Evolutionary conservation across 2,797 vertebrate species (phyloP), one percentile per base, ranked within the genome.

Genomic region (Kryptolebias ocellatus): DNA sequence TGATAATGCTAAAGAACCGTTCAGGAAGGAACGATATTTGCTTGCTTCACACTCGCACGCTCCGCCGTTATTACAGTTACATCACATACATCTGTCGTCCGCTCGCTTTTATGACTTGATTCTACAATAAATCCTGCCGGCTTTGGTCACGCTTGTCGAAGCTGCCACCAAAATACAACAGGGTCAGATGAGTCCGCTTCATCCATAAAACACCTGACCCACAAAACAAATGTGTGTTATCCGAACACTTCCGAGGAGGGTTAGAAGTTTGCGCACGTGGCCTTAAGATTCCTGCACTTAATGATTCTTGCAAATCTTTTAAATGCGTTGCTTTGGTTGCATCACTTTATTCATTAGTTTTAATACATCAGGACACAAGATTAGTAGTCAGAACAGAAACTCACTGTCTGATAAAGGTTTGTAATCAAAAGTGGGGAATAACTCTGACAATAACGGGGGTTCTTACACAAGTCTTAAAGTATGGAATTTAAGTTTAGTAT

Each of bases 121-220:
- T 16, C 9, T 44, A 46, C 60, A 54, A 64, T 76, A 70, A 68
- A 78, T 61, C 34, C 20, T 27, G 14, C 9, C 27, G 80, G 62
- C 70, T 76, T 72, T 70, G 52, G 7, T 20, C 34, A 27, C 24
- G n/a, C 53, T 17, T 12, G 17, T 29, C n/a, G 42, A 39, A 39
- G 37, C 37, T 39, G 37, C 37, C 37, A 10, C 37, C 37, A 39
- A 51, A 71, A 62, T 34, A 16, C 20, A 54, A 31, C 56, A 39
- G 31, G 39, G 20, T 61, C n/a, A 37, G 11, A 53, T 69, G n/a
- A 37, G 18, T 67, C 59, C 54, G 50, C 20, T 58, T 28, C 52
- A 1, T 20, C 27, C 39, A 39, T 12, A 20, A 44, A 45, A 12
- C 18, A 20, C 24, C 24, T 44, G 42, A 34, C 10, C 5, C 11